Base-by-base conservation (phyloP, 2,888 invertebrate genomes). In the Patella caerulea region DNA sequence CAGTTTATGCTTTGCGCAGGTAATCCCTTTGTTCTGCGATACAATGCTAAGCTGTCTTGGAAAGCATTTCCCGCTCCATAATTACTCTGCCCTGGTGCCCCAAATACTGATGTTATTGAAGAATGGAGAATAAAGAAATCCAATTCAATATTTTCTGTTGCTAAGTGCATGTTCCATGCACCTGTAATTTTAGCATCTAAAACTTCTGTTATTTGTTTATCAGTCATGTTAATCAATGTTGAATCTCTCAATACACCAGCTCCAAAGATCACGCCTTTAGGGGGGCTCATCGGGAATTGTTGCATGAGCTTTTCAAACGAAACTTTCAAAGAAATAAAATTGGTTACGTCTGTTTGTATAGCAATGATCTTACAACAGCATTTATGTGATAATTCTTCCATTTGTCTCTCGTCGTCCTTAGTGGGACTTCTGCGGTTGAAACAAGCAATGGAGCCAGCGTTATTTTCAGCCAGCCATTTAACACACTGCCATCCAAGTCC, bases 61-160 rank as follows among this genome's bases (percentile, higher is more conserved):
- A 88, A 88, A 7, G 84, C 81, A 71, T 88, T 88, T 17, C 82
- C 87, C 12, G 87, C 86, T 4, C 86, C 87, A 78, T 88, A 87
- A 76, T 84, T 86, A 12, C 84, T 77, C 72, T 88, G 88, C 0
- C 87, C 87, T 2, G 82, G 82, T 65, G 84, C 85, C 11, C 88
- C 88, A 29, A 88, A 76, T 0, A 87, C 75, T 24, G 86, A 83
- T 14, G 85, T 82, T 14, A 88, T 83, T 1, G 88, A 88, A 7
- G 88, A 88, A 45, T 86, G 83, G 59, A 88, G 77, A 3, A 88
- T 81, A 76, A 88, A 88, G 65, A 81, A 86, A 78, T 88, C 87
- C 19, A 88, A 79, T 17, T 76, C 53, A 15, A 82, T 71, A 19
- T 82, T 54, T 73, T 77, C 74, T 0, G 86, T 83, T 11, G 83